Evolutionary conservation across 2,113 vertebrate species (phyloP).

Genomic region (Sander lucioperca): DNA sequence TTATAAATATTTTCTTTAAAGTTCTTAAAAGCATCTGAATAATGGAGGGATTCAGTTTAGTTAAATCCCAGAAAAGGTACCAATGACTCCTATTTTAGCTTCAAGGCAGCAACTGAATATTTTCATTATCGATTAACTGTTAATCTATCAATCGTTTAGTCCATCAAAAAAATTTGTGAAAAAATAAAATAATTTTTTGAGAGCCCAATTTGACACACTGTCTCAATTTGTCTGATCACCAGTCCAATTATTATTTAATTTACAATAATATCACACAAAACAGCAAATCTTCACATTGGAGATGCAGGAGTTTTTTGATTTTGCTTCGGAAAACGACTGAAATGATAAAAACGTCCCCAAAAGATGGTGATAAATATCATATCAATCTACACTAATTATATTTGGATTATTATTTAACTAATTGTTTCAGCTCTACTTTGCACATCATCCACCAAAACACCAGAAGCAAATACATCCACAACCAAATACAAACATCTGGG

Average conservation of each 20-base stretch:
- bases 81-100: not conserved
- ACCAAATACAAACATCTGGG: constrained; percentile 27
- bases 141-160: not conserved
- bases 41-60: not conserved
- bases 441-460: not conserved
- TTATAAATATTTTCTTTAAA: not conserved
- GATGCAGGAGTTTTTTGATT: not conserved
- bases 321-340: not conserved
- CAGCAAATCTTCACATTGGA: not conserved
- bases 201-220: too few relatives aligned
- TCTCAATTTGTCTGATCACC: not conserved
- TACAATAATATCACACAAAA: not conserved
- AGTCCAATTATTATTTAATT: not conserved
- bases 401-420: not conserved
- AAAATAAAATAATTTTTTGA: too few relatives aligned
- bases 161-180: not conserved
- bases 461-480: constrained; percentile 24
- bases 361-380: not conserved
- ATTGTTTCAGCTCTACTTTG: not conserved
- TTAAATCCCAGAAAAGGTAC: not conserved
- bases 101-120: not conserved
- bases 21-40: not conserved
- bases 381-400: too few relatives aligned
- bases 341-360: not conserved
- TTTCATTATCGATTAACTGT: not conserved